Conservation (phyloP, 2,888 invertebrate species). For the Lucinisca nassula region DNA sequence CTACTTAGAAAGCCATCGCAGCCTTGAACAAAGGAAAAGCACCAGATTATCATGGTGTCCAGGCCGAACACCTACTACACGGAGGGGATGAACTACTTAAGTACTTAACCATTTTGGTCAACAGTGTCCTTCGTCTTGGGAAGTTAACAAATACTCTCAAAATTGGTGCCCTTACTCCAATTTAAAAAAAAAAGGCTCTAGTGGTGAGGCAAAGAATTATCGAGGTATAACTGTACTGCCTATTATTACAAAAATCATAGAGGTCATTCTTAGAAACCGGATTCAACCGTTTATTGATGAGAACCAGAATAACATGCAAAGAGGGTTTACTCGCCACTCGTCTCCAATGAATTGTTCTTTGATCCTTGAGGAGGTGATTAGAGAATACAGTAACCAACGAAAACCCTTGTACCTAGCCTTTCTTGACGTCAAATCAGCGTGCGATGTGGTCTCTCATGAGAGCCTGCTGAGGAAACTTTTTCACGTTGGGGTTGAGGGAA, state of each 20-base stretch:
- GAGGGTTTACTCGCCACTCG: constrained; percentile 23
- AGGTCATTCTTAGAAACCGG: constrained; percentile 12
- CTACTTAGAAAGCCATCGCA: constrained; percentile 2
- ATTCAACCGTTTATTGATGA: not conserved
- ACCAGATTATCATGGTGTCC: not conserved
- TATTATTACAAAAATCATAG: constrained; percentile 15
- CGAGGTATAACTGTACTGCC: constrained; percentile 38
- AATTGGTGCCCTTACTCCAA: not conserved
- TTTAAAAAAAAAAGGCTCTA: too few relatives aligned
- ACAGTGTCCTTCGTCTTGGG: not conserved
- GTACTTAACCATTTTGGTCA: not conserved
- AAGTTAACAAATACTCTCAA: not conserved
- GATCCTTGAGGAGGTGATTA: not conserved
- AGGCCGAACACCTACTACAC: not conserved
- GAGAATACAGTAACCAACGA: constrained; percentile 6
- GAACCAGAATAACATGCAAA: not conserved
- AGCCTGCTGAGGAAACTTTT: not conserved
- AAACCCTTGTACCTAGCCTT: not conserved
- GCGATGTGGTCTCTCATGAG: not conserved
- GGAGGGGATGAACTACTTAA: not conserved
- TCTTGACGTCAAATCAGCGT: not conserved
- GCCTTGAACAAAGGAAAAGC: not conserved
- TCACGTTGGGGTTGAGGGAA: not conserved
- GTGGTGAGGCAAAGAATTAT: constrained; percentile 14
- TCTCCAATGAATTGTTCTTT: constrained; percentile 20